Percentiles rank a stretch among this genome's conserved stretches.
Evolutionary conservation across 2,797 vertebrate species (phyloP).

Genomic region (Pseudotriccus pelzelni): DNA sequence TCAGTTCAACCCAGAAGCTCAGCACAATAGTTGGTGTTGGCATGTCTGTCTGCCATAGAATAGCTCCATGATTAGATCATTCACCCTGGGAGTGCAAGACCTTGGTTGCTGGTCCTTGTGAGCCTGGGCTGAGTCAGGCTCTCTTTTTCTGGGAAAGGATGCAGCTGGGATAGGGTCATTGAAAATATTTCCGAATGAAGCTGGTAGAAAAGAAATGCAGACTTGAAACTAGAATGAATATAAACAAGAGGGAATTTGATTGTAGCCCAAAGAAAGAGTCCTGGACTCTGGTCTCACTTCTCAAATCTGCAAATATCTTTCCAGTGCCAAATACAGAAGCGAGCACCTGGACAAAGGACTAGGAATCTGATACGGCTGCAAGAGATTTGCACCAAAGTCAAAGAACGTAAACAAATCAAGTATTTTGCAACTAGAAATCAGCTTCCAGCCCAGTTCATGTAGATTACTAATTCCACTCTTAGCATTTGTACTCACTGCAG

Average conservation of each 20-base stretch:
- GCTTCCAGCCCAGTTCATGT: neutral
- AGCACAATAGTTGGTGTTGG: constrained; percentile 26
- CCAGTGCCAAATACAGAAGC: neutral
- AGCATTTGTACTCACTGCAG: neutral
- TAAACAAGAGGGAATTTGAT: constrained; percentile 13
- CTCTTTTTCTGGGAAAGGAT: constrained; percentile 12
- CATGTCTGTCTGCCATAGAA: constrained; percentile 23
- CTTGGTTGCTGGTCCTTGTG: constrained; percentile 38
- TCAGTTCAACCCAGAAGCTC: neutral
- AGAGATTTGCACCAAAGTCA: neutral
- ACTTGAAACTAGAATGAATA: neutral
- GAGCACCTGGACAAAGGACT: neutral
- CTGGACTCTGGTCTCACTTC: neutral
- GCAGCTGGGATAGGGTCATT: constrained; percentile 47
- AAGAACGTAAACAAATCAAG: neutral
- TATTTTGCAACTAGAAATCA: neutral
- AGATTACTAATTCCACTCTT: neutral
- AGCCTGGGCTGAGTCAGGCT: constrained; percentile 20
- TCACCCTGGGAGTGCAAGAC: constrained; percentile 38
- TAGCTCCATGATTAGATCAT: constrained; percentile 22
- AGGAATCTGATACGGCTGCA: neutral
- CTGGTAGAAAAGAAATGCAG: constrained; percentile 18
- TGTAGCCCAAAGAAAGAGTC: neutral
- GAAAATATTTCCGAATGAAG: neutral
- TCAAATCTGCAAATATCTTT: neutral